phyloP scores from a whole-genome alignment of 2,797 vertebrate species.

The Anas acuta region DNA sequence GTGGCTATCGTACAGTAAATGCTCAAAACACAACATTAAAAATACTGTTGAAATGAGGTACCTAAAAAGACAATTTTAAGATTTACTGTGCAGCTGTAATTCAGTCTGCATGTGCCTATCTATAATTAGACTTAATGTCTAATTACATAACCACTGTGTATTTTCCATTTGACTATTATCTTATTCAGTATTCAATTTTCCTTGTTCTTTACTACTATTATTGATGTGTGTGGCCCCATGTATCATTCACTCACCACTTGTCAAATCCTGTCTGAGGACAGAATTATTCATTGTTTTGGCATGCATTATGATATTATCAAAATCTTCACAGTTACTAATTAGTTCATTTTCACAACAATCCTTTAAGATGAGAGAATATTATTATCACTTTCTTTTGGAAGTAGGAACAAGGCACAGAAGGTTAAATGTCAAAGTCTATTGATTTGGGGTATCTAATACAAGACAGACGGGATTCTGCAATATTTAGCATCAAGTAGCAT shows the following conservation, averaged over 20 bases:
- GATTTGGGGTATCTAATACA: neutral
- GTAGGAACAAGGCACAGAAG: neutral
- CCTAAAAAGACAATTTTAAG: neutral
- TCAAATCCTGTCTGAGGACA: neutral
- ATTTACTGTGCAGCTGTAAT: neutral
- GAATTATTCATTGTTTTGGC: neutral
- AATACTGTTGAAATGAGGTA: neutral
- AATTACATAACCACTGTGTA: neutral
- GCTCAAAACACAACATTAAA: neutral
- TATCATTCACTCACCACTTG: neutral
- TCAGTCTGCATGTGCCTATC: neutral
- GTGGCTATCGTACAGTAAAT: neutral
- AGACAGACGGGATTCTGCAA: neutral
- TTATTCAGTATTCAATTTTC: neutral
- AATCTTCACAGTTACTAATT: neutral
- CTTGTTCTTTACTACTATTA: neutral
- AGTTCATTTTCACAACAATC: neutral
- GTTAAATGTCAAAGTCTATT: neutral
- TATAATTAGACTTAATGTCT: neutral
- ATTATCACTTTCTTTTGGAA: neutral
- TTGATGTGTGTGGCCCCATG: neutral
- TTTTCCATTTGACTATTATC: neutral
- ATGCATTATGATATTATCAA: neutral
- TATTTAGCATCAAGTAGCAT: neutral
- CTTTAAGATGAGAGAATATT: neutral